A percentile compares a stretch with the other conserved stretches of the same genome.
phyloP scores from a whole-genome alignment of 2,888 invertebrate genomes.

The Meloe dianella region DNA sequence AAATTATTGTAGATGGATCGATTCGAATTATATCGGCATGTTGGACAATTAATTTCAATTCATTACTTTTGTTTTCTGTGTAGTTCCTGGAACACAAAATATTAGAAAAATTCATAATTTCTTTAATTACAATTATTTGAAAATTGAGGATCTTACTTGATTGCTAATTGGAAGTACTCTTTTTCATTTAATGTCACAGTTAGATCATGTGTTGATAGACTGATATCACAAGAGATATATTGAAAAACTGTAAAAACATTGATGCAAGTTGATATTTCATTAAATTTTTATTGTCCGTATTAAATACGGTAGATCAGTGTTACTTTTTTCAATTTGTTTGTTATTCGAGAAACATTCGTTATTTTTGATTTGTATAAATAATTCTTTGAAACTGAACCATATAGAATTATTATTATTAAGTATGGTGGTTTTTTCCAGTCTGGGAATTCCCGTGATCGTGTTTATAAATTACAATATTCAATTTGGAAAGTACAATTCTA shows the following conservation, averaged over 20 bases:
- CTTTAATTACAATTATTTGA: too few relatives aligned
- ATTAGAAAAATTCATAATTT: too few relatives aligned
- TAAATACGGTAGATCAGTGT: too few relatives aligned
- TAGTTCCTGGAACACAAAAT: slow-evolving; percentile 53
- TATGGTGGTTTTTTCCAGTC: background rate
- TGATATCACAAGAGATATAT: slow-evolving; percentile 55
- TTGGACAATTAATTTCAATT: slow-evolving; percentile 66
- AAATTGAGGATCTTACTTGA: slow-evolving; percentile 63
- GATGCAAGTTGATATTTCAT: background rate
- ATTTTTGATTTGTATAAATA: too few relatives aligned
- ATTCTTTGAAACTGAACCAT: background rate
- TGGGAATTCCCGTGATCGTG: background rate
- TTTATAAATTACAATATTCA: too few relatives aligned
- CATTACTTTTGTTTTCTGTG: slow-evolving; percentile 45
- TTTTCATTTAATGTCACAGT: slow-evolving; percentile 65
- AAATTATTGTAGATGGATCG: slow-evolving; percentile 60
- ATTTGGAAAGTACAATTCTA: too few relatives aligned
- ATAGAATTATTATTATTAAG: background rate
- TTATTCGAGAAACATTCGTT: too few relatives aligned
- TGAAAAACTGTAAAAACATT: slow-evolving; percentile 38
- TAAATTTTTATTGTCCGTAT: too few relatives aligned
- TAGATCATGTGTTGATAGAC: slow-evolving; percentile 66
- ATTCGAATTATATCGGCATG: slow-evolving; percentile 70
- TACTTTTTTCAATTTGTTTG: too few relatives aligned
- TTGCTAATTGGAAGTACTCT: slow-evolving; percentile 62